Base-by-base conservation (phyloP, 2,797 vertebrate genomes). In the Poecilia picta region DNA sequence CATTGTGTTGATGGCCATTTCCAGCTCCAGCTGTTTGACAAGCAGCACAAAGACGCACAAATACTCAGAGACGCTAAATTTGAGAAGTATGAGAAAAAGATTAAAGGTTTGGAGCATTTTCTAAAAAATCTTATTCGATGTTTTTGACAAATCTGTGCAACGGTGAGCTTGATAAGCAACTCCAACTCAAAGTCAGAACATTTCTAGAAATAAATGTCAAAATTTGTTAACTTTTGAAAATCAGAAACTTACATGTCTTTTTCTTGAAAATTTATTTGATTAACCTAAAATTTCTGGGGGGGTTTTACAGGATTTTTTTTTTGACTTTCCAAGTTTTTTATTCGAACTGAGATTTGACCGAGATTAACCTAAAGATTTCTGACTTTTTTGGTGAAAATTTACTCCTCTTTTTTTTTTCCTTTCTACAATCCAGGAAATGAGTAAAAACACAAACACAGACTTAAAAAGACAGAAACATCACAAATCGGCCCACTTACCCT, bases 1-100 rank as follows among this genome's bases (percentile, higher is more conserved):
- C 92, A 95, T 88, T 8, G 97, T 97, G 88, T 99, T 96, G 13
- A 99, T 97, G 45, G 96, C 97, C 94, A 99, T 97, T 89, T 99
- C 98, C 4, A 99, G 87, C 87, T 99, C 98, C 88, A 99, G 97
- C 98, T 99, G 81, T 23, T 8, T 10, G 36, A 72, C 0, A 6
- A 43, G 31, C 12, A 7, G 0, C 8, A 45, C 39, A 76, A 45
- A 68, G 57, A 59, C 12, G 10, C 31, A 49, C 31, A 57, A 73
- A 23, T 7, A 45, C 4, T 1, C 8, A 1, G 5, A 79, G 36
- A 45, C 57, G 11, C 39, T 43, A 8, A 16, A n/a, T 16, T n/a
- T 43, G 12, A 43, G 12, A n/a, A 70, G 23, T 25, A 5, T 25
- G 41, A 45, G 23, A 45, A 13, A 43, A n/a, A 68, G 36, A 68